phyloP scores from a whole-genome alignment of 2,797 vertebrate genomes.

The Pseudochaenichthys georgianus region DNA sequence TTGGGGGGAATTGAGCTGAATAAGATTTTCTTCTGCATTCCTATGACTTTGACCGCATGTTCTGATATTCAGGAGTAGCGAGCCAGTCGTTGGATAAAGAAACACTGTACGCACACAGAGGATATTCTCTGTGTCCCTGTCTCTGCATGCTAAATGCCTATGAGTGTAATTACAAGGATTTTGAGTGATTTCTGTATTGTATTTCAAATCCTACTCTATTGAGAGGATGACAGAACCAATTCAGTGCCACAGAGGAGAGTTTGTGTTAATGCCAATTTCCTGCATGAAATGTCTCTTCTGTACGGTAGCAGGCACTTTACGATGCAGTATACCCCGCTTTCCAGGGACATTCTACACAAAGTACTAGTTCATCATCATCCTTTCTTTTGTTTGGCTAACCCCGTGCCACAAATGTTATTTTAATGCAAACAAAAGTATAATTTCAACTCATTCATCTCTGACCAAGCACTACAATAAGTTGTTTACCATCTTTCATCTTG shows the following conservation, averaged over 20 bases:
- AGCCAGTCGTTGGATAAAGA: not conserved
- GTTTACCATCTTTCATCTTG: not conserved
- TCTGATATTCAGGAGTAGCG: not conserved
- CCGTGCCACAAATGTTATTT: slow-evolving; percentile 18
- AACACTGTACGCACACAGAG: not conserved
- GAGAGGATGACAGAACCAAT: slow-evolving; percentile 69
- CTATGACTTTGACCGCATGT: slow-evolving; percentile 23
- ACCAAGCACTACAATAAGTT: slow-evolving; percentile 2
- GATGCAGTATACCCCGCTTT: slow-evolving; percentile 38
- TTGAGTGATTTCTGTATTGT: slow-evolving; percentile 63
- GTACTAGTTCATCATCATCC: slow-evolving; percentile 41
- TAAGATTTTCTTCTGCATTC: not conserved
- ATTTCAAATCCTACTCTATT: slow-evolving; percentile 53
- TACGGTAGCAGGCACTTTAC: slow-evolving; percentile 40
- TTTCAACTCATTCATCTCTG: not conserved
- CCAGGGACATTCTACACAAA: slow-evolving; percentile 37
- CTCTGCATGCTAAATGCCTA: slow-evolving; percentile 29
- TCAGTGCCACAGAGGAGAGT: slow-evolving; percentile 55
- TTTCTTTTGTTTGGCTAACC: slow-evolving; percentile 22
- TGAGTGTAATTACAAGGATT: slow-evolving; percentile 63
- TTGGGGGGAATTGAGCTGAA: slow-evolving; percentile 21
- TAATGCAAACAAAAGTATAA: slow-evolving; percentile 21
- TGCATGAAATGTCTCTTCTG: slow-evolving; percentile 53
- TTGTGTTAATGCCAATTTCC: slow-evolving; percentile 64
- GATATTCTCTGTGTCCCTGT: not conserved